phyloP scores from a whole-genome alignment of 2,113 vertebrate species.

The Muscicapa adusta region DNA sequence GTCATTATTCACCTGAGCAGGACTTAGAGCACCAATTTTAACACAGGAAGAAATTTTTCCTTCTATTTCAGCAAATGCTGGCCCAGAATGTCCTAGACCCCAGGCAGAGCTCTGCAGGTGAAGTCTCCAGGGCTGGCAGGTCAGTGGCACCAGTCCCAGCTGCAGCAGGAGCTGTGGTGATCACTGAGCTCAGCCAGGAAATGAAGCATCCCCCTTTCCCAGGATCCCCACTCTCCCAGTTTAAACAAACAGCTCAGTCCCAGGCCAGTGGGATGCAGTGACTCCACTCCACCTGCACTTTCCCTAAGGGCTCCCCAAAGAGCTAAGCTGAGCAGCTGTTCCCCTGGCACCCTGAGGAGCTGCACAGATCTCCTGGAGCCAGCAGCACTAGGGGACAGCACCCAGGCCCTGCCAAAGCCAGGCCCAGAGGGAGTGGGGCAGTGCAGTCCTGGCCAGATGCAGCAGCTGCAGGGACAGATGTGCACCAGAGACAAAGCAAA shows the following conservation, averaged over 20 bases:
- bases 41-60: neutral
- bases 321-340: neutral
- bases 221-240: neutral
- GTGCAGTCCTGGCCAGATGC: rapidly evolving
- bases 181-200: neutral
- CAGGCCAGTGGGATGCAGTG: rapidly evolving
- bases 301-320: neutral
- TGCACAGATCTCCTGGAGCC: neutral
- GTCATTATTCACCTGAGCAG: neutral
- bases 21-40: neutral
- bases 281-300: neutral
- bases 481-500: neutral
- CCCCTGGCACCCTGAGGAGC: neutral
- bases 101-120: neutral
- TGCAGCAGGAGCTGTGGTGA: neutral
- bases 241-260: neutral
- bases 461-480: neutral
- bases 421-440: neutral
- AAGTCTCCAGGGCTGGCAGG: neutral
- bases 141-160: neutral
- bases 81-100: neutral
- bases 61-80: neutral
- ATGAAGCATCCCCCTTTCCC: neutral
- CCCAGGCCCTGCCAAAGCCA: neutral
- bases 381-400: neutral